Conservation (phyloP, 2,888 invertebrate genomes). For the Drepanosiphum platanoidis region DNA sequence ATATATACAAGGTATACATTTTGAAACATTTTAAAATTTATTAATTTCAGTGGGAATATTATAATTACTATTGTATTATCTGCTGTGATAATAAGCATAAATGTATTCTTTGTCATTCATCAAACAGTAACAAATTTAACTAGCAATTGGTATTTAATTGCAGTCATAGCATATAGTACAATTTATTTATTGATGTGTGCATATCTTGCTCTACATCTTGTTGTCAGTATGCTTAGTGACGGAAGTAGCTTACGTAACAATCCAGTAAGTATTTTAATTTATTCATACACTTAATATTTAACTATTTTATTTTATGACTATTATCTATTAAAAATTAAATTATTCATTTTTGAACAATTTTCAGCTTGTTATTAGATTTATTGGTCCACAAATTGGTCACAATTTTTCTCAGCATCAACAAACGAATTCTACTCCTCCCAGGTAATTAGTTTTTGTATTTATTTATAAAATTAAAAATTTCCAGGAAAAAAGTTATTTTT, state of each 20-base stretch:
- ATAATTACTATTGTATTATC: constrained; percentile 76
- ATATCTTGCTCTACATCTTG: constrained; percentile 80
- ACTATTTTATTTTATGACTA: not conserved
- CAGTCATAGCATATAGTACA: constrained; percentile 71
- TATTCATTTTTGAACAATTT: constrained; percentile 2
- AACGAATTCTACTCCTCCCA: constrained; percentile 14
- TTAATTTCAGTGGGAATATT: constrained; percentile 75
- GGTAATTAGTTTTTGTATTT: constrained; percentile 13
- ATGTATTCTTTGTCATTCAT: constrained; percentile 79
- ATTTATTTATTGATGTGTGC: constrained; percentile 78
- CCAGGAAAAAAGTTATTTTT: too few species aligned
- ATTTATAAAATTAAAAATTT: not conserved
- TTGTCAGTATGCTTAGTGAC: constrained; percentile 75
- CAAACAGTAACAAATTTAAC: constrained; percentile 69
- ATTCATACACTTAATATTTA: not conserved
- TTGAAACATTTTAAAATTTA: constrained; percentile 44
- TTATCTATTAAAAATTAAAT: too few species aligned
- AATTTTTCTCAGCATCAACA: constrained; percentile 47
- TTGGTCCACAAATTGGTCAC: constrained; percentile 49
- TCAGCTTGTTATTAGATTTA: constrained; percentile 47
- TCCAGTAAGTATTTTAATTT: constrained; percentile 67
- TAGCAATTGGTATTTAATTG: constrained; percentile 68
- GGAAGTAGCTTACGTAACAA: constrained; percentile 69
- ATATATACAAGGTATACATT: too few species aligned
- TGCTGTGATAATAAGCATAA: constrained; percentile 79